These are phyloP conservation scores for Maccullochella peelii DNA, from an alignment of 2,113 vertebrate species.

Conservation along the genomic window DNA sequence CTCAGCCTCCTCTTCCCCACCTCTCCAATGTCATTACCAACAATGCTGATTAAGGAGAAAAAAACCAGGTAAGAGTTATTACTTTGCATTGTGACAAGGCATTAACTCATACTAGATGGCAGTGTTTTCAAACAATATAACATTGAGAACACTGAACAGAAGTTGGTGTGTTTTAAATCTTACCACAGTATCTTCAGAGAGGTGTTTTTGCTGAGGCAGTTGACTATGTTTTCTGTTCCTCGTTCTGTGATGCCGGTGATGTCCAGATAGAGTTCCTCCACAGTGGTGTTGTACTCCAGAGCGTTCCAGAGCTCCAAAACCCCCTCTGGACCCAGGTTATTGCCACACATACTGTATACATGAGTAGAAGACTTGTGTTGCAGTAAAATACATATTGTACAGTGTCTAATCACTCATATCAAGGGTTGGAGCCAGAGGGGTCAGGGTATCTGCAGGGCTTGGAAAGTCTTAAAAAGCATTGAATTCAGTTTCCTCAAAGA, in stretches of 20 bases:
- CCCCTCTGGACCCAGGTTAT: conserved; percentile 78
- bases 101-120: conserved; percentile 39
- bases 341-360: conserved; percentile 78
- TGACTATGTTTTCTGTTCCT: conserved; percentile 76
- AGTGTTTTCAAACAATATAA: conserved; percentile 15
- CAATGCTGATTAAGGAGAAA: conserved; percentile 59
- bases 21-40: conserved; percentile 76
- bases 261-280: conserved; percentile 82
- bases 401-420: not conserved
- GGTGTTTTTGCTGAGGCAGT: conserved; percentile 75
- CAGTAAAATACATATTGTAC: not conserved
- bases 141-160: not conserved
- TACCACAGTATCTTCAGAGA: conserved; percentile 77
- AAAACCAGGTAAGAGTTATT: not conserved
- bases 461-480: not conserved
- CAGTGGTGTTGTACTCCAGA: conserved; percentile 72
- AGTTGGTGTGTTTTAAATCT: not conserved
- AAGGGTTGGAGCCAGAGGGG: not conserved
- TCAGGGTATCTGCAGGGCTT: not conserved
- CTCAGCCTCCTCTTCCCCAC: conserved; percentile 61
- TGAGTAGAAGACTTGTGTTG: not conserved
- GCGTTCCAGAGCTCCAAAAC: conserved; percentile 76
- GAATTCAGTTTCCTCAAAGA: no score
- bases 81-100: not conserved
- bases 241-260: conserved; percentile 81